phyloP scores from a whole-genome alignment of 2,113 vertebrate genomes.

The Paratilapia polleni region DNA sequence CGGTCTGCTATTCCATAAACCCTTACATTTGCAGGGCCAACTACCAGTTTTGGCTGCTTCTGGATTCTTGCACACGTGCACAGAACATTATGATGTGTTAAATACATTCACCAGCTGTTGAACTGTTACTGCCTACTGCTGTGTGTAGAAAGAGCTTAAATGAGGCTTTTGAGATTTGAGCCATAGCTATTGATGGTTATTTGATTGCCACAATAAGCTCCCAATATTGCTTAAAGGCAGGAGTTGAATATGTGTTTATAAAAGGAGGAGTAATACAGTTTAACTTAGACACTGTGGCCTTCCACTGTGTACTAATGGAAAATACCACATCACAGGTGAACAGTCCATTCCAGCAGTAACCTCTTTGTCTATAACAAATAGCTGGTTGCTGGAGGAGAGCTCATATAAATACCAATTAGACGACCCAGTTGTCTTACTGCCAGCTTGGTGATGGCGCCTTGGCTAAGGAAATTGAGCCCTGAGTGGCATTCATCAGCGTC shows the following conservation, averaged over 20 bases:
- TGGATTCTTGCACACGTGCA: not conserved
- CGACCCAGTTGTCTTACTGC: conserved; percentile 77
- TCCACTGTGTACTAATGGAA: conserved; percentile 38
- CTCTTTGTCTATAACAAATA: conserved; percentile 71
- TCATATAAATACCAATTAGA: conserved; percentile 80
- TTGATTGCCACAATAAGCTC: conserved; percentile 22
- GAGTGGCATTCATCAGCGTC: conserved; percentile 77
- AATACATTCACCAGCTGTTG: conserved; percentile 65
- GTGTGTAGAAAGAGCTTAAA: conserved; percentile 12
- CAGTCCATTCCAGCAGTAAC: conserved; percentile 65
- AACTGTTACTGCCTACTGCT: conserved; percentile 30
- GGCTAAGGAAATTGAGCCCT: conserved; percentile 73
- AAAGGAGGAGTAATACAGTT: conserved; percentile 17
- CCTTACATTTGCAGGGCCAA: conserved; percentile 4
- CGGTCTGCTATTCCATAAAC: conserved; percentile 22
- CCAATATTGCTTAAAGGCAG: conserved; percentile 6
- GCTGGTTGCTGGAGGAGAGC: conserved; percentile 57
- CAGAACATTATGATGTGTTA: conserved; percentile 63
- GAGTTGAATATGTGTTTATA: conserved; percentile 19
- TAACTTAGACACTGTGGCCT: conserved; percentile 9
- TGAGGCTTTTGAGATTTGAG: not conserved
- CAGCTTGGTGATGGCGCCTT: conserved; percentile 58
- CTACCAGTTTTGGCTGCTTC: conserved; percentile 9
- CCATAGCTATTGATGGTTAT: conserved; percentile 2
- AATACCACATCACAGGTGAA: conserved; percentile 46